phyloP scores from a whole-genome alignment of 2,113 vertebrate genomes.

The Atrichornis clamosus region DNA sequence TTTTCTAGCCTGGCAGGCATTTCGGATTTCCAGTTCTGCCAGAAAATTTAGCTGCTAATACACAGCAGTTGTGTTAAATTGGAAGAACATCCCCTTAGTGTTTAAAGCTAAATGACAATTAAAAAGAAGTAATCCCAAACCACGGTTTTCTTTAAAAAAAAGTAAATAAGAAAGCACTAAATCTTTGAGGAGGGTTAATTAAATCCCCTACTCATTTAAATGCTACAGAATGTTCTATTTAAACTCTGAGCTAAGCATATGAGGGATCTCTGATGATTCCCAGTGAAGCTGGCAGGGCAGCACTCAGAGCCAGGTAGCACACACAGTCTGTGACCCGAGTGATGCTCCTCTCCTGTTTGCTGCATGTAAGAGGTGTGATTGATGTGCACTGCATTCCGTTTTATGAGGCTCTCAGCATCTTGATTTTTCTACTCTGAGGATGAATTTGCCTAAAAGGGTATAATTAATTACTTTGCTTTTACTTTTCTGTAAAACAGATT shows the following conservation, averaged over 20 bases:
- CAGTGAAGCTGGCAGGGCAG: neutral
- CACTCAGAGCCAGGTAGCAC: neutral
- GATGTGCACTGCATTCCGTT: neutral
- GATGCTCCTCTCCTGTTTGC: neutral
- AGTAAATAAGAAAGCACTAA: conserved; percentile 10
- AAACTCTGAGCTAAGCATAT: neutral
- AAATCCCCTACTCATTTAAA: conserved; percentile 54
- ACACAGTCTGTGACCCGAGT: neutral
- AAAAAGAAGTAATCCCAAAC: conserved; percentile 34
- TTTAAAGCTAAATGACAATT: conserved; percentile 39
- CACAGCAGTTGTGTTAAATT: neutral
- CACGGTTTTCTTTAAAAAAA: neutral
- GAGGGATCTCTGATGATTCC: neutral
- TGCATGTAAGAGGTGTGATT: neutral
- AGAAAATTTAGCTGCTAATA: conserved; percentile 31
- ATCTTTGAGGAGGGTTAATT: conserved; percentile 54
- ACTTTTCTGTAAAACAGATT: neutral
- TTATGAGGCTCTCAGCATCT: neutral
- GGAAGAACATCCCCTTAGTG: neutral
- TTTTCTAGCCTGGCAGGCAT: neutral
- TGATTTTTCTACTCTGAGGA: neutral
- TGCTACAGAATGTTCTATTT: neutral
- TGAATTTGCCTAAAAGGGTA: neutral
- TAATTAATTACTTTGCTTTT: neutral
- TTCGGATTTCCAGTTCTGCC: conserved; percentile 5